Base-by-base conservation (phyloP, 2,113 vertebrate genomes). In the Arvicanthis niloticus region DNA sequence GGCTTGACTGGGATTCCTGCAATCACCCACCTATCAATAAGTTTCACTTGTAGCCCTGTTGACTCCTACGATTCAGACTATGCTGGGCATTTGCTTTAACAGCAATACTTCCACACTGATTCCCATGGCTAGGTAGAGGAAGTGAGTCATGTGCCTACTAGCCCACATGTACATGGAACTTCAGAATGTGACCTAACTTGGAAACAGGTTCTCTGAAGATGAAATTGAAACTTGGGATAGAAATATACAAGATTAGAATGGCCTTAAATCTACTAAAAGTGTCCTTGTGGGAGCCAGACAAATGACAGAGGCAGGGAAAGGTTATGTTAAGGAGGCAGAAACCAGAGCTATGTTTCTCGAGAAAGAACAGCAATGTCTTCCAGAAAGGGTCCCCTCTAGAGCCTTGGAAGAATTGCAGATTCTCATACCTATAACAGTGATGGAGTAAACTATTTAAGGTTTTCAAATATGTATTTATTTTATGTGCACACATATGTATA, bases 191-290 rank as follows among this genome's bases (percentile, higher is more conserved):
- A 78, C 22, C 24, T 80, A 37, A 51, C n/a, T 92, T 45, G 53
- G 21, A 96, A 89, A 80, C 7, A 84, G 73, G 11, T 51, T 93
- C n/a, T 94, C 91, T 72, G 60, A 22, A 45, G 34, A 80, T 81
- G 3, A 58, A 65, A 81, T 58, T 48, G 94, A 51, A 34, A 40
- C 58, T 3, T n/a, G 29, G 77, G 34, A 89, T 34, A 45, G 76
- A 62, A 89, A 5, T 7, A 51, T 6, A 40, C 6, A 56, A 19
- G 19, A 48, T 40, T 62, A 48, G 7, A 13, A 40, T 51, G 45
- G 62, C 31, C 7, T 2, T 56, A 91, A 89, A 26, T 56, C 3
- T 51, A 75, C 19, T 21, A 40, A 80, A 5, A n/a, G 0, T 19
- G 9, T 68, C 80, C 68, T 94, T 85, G 6, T 16, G 53, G 72